phyloP scores from a whole-genome alignment of 2,888 invertebrate genomes.

The Mamestra brassicae region DNA sequence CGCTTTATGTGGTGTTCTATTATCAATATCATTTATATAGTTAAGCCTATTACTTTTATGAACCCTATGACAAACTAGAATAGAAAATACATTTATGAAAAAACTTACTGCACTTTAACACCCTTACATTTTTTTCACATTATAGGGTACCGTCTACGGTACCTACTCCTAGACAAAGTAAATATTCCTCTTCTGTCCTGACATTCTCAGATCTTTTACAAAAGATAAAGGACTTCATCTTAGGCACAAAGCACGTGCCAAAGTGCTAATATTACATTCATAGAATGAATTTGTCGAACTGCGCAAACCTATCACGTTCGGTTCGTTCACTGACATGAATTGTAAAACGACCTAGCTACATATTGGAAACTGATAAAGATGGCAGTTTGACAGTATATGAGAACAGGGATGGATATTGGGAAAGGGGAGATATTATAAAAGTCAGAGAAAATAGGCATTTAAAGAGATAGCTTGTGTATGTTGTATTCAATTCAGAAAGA shows the following conservation, averaged over 20 bases:
- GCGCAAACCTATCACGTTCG: slow-evolving; percentile 51
- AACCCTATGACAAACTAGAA: neutral
- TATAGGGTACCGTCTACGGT: neutral
- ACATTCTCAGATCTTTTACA: slow-evolving; percentile 25
- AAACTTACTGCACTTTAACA: neutral
- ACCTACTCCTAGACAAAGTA: neutral
- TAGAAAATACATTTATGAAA: too few species aligned
- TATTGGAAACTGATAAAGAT: slow-evolving; percentile 37
- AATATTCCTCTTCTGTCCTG: neutral
- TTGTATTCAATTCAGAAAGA: neutral
- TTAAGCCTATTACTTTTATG: neutral
- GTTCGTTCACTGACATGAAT: slow-evolving; percentile 52
- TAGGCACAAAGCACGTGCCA: slow-evolving; percentile 42
- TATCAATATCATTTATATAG: neutral
- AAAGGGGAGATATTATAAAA: neutral
- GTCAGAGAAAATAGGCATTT: neutral
- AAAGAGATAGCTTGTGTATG: neutral
- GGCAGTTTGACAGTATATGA: slow-evolving; percentile 6
- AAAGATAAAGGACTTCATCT: slow-evolving; percentile 33
- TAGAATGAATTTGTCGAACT: slow-evolving; percentile 55
- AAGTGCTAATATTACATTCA: slow-evolving; percentile 52
- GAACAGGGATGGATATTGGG: neutral
- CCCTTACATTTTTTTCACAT: neutral
- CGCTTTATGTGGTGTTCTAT: neutral
- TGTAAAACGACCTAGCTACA: slow-evolving; percentile 37